A percentile compares a stretch with the other conserved stretches of the same genome.
Conservation (phyloP, 2,797 vertebrate species). For the Cossypha caffra region DNA sequence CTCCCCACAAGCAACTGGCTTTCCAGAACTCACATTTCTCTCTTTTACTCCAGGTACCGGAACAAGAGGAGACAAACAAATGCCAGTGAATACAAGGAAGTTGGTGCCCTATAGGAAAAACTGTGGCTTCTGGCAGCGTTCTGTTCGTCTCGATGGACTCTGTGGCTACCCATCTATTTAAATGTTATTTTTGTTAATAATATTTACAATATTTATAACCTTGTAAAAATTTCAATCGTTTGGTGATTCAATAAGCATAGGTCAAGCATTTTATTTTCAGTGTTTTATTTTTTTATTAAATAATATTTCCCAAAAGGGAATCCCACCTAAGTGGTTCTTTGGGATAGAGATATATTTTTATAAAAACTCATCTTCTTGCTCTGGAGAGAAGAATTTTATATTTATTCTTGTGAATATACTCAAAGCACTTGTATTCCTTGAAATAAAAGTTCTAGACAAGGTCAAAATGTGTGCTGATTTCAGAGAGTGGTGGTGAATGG, state of each 20-base stretch:
- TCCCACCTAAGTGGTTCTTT: background rate
- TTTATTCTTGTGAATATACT: slow-evolving; percentile 68
- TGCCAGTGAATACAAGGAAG: slow-evolving; percentile 69
- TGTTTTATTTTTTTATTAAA: slow-evolving; percentile 68
- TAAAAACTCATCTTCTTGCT: slow-evolving; percentile 59
- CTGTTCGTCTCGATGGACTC: background rate
- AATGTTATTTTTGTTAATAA: slow-evolving; percentile 71
- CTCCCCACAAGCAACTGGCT: background rate
- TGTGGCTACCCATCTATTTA: background rate
- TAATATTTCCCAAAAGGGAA: slow-evolving; percentile 33
- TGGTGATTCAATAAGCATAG: slow-evolving; percentile 53
- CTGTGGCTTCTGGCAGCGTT: background rate
- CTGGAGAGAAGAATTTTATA: slow-evolving; percentile 56
- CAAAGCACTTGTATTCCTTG: background rate
- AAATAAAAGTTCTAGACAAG: slow-evolving; percentile 44
- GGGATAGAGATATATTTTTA: slow-evolving; percentile 74
- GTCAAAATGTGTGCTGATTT: background rate
- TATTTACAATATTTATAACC: slow-evolving; percentile 81
- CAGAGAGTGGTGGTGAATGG: background rate
- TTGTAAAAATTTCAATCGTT: slow-evolving; percentile 48
- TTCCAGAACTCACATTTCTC: background rate
- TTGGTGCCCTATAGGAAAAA: slow-evolving; percentile 57
- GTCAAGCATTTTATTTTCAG: slow-evolving; percentile 73
- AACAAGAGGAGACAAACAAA: slow-evolving; percentile 62
- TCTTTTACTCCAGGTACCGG: slow-evolving; percentile 67